A percentile compares a stretch with the other conserved stretches of the same genome.
These are phyloP conservation scores for Crypturellus tataupa DNA, from an alignment of 2,797 vertebrate species.

Conservation along the genomic window DNA sequence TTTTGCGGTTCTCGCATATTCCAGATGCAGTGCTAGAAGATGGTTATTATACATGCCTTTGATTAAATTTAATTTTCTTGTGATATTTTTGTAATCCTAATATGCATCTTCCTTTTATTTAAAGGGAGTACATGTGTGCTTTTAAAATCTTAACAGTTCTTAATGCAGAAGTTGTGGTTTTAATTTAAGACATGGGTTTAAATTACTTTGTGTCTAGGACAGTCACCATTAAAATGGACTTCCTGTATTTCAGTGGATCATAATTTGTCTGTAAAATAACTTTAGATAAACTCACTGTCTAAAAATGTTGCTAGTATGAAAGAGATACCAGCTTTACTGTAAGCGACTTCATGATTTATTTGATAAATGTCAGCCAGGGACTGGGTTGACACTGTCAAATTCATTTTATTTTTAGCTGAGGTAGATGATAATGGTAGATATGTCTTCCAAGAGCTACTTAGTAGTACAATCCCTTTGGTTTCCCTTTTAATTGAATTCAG, in stretches of 20 bases:
- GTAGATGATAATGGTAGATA: neutral
- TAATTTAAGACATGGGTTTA: neutral
- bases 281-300: neutral
- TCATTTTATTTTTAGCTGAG: neutral
- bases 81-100: neutral
- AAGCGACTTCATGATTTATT: neutral
- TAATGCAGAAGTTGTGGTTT: neutral
- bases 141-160: neutral
- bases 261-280: neutral
- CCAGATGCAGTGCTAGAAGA: neutral
- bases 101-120: neutral
- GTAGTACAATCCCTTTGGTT: neutral
- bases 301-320: neutral
- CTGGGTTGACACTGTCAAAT: neutral
- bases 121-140: neutral
- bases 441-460: neutral
- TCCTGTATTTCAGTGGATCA: neutral
- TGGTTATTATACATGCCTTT: accelerated
- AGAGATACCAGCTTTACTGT: neutral
- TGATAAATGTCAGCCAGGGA: neutral
- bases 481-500: neutral
- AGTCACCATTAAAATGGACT: neutral
- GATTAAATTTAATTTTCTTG: neutral
- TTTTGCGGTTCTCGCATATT: neutral
- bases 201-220: neutral